phyloP scores from a whole-genome alignment of 2,113 vertebrate species.

The Ptychochromis oligacanthus region DNA sequence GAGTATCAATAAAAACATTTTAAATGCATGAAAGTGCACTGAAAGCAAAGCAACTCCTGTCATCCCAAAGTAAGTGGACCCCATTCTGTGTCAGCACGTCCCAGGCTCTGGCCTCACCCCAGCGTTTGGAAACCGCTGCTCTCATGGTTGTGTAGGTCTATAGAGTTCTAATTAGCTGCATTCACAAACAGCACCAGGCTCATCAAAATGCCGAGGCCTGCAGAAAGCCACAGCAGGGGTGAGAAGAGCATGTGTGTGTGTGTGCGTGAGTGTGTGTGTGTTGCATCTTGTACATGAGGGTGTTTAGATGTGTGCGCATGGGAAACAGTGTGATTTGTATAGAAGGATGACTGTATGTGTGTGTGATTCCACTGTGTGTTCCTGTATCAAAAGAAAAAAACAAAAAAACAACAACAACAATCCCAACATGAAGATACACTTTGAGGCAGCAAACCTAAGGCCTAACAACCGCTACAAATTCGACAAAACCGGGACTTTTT shows the following conservation, averaged over 20 bases:
- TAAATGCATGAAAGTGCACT: background rate
- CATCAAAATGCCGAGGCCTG: conserved; percentile 75
- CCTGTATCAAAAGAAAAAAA: conserved; percentile 21
- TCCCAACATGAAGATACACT: conserved; percentile 33
- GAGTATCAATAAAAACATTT: background rate
- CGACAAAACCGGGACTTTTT: background rate
- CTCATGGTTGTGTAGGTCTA: conserved; percentile 61
- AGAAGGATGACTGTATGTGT: conserved; percentile 16
- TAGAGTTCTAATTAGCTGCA: conserved; percentile 75
- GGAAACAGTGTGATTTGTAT: conserved; percentile 44
- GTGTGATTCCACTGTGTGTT: conserved; percentile 36
- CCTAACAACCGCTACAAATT: conserved; percentile 15
- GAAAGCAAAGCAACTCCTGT: background rate
- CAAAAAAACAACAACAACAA: conserved; percentile 12
- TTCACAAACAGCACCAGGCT: conserved; percentile 74
- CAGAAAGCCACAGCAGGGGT: conserved; percentile 77
- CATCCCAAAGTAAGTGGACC: conserved; percentile 11
- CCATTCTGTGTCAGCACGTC: conserved; percentile 8
- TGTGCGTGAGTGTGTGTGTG: background rate
- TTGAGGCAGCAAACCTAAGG: conserved; percentile 7
- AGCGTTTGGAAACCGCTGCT: conserved; percentile 56
- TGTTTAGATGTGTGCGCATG: conserved; percentile 15
- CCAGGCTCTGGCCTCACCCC: conserved; percentile 46
- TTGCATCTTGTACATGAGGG: conserved; percentile 26
- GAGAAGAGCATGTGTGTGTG: conserved; percentile 25